A percentile compares a stretch with the other conserved stretches of the same genome.
Evolutionary conservation across 1,140 invertebrate species (phyloP).

Genomic region (Idris sp.): DNA sequence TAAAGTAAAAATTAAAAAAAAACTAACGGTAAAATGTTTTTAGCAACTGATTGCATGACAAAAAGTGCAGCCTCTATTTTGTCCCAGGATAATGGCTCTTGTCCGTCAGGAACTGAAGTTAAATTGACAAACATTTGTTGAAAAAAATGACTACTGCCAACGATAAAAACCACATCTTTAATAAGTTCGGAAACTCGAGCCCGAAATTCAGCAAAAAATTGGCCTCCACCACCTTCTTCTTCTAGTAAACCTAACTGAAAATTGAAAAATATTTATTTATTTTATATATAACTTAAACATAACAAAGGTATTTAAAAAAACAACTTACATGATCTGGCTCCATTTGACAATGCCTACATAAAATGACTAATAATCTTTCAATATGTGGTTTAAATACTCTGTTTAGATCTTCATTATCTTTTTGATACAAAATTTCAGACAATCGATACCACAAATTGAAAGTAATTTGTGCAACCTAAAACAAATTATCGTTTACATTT

Average conservation of each 20-base stretch:
- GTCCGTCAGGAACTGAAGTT: slow-evolving; percentile 67
- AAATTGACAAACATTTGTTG: slow-evolving; percentile 91
- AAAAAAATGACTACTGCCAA: slow-evolving; percentile 94
- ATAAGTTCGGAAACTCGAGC: slow-evolving; percentile 94
- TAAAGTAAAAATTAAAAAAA: neutral
- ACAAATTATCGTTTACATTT: slow-evolving; percentile 13
- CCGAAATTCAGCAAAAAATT: slow-evolving; percentile 88
- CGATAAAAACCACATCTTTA: slow-evolving; percentile 98
- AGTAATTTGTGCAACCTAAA: slow-evolving; percentile 95
- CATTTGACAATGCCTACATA: slow-evolving; percentile 93
- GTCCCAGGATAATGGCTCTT: slow-evolving; percentile 86
- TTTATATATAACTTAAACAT: no score
- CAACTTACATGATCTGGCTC: slow-evolving; percentile 90
- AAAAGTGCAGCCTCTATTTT: slow-evolving; percentile 96
- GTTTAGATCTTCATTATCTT: slow-evolving; percentile 88
- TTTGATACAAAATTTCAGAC: slow-evolving; percentile 95
- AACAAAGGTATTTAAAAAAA: slow-evolving; percentile 5
- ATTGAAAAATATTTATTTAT: slow-evolving; percentile 6
- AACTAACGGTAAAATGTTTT: slow-evolving; percentile 96
- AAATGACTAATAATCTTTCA: slow-evolving; percentile 89
- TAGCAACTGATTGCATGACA: slow-evolving; percentile 96
- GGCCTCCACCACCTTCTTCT: slow-evolving; percentile 82
- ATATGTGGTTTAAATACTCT: slow-evolving; percentile 92
- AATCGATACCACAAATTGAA: slow-evolving; percentile 98
- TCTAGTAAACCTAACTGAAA: slow-evolving; percentile 89